Conservation (phyloP, 2,113 vertebrate genomes). For the Columba livia region DNA sequence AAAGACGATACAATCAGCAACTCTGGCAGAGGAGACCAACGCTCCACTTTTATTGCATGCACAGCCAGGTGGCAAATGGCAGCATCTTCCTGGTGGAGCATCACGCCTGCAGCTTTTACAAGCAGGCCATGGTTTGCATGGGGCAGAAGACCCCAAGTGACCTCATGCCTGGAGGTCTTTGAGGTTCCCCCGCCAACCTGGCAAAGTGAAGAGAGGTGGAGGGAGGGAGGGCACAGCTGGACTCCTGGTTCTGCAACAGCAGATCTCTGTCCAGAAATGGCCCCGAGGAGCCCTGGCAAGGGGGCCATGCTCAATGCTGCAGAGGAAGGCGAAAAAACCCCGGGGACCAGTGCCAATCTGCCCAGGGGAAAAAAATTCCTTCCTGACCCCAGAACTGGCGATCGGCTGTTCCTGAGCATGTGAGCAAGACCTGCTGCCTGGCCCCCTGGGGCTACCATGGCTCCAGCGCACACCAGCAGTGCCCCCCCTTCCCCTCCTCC, state of each 20-base stretch:
- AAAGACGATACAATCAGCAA: too few species aligned
- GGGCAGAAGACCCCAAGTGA: too few species aligned
- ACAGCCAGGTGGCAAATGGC: too few species aligned
- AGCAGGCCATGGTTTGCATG: too few species aligned
- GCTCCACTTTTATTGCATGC: too few species aligned
- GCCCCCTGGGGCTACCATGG: not conserved
- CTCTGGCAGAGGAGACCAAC: too few species aligned
- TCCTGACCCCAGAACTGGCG: not conserved
- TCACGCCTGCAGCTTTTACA: too few species aligned
- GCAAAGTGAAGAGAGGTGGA: not conserved
- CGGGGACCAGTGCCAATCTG: accelerated
- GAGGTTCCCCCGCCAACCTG: too few species aligned
- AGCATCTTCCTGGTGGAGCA: too few species aligned
- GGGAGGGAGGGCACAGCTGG: not conserved
- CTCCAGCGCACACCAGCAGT: not conserved
- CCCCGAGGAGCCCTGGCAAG: not conserved
- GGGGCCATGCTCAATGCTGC: not conserved
- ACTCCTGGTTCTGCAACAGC: not conserved
- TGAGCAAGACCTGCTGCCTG: accelerated
- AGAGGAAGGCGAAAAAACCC: not conserved
- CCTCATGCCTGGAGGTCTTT: too few species aligned
- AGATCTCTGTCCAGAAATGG: not conserved
- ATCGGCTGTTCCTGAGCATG: not conserved
- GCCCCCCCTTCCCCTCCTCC: not conserved
- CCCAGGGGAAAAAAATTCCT: not conserved